phyloP scores from a whole-genome alignment of 2,888 invertebrate species.

The Molanna angustata region DNA sequence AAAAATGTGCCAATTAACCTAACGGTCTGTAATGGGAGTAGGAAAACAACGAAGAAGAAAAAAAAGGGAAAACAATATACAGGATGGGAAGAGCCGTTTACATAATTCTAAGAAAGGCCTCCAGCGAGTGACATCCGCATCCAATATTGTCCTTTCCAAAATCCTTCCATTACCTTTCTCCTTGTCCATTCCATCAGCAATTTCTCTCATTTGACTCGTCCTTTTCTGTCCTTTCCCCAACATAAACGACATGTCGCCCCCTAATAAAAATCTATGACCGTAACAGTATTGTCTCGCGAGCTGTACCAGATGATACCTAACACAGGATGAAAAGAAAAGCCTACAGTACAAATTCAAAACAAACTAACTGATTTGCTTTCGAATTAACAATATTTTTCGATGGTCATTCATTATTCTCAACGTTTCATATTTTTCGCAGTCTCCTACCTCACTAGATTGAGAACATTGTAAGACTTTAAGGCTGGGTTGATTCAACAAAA shows the following conservation, averaged over 20 bases:
- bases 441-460: no score
- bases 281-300: conserved; percentile 25
- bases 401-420: no score
- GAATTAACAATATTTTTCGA: no score
- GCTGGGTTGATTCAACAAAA: no score
- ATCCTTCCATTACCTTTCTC: background rate
- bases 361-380: no score
- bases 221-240: conserved; percentile 2
- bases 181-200: conserved; percentile 5
- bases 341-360: no score
- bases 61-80: no score
- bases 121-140: conserved; percentile 3
- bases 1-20: no score
- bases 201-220: conserved; percentile 5
- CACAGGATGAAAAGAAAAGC: no score
- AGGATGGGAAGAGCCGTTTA: conserved; percentile 3
- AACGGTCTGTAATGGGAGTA: no score
- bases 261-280: conserved; percentile 33
- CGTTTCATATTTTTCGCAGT: no score
- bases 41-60: background rate
- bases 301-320: conserved; percentile 22
- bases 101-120: conserved; percentile 13
- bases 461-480: no score
- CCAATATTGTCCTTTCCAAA: conserved; percentile 9
- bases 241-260: conserved; percentile 15